Percentiles rank a stretch among this genome's conserved stretches.
phyloP scores from a whole-genome alignment of 1,140 invertebrate species.

The Plutomurus gul region DNA sequence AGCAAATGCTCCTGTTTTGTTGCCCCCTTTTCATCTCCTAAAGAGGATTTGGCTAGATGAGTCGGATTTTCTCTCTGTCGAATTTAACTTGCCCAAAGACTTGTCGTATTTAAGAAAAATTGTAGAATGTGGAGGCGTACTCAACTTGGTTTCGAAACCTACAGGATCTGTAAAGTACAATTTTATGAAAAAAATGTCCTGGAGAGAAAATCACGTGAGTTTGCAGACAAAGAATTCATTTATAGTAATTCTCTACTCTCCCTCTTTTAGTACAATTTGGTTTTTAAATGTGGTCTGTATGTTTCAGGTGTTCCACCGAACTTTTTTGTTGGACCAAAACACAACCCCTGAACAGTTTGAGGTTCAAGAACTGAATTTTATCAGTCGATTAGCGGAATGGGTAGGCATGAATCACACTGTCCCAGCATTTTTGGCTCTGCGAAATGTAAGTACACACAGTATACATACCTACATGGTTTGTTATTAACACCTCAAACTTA shows the following conservation, averaged over 20 bases:
- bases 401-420: conserved; percentile 56
- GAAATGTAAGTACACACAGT: conserved; percentile 42
- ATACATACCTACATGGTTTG: background rate
- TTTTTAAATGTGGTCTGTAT: no score
- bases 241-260: background rate
- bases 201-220: conserved; percentile 45
- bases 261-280: background rate
- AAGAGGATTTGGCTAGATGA: conserved; percentile 35
- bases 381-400: conserved; percentile 42
- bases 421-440: conserved; percentile 55
- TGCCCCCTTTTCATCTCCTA: conserved; percentile 50
- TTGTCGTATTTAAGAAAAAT: conserved; percentile 43
- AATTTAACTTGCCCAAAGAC: conserved; percentile 47
- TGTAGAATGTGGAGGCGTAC: conserved; percentile 41
- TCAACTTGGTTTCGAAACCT: conserved; percentile 47
- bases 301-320: conserved; percentile 40
- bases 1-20: conserved; percentile 39
- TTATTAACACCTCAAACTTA: no score
- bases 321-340: conserved; percentile 30
- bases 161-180: conserved; percentile 25
- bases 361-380: conserved; percentile 38
- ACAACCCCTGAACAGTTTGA: conserved; percentile 36
- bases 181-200: conserved; percentile 45
- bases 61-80: conserved; percentile 16
- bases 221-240: background rate